A percentile compares a stretch with the other conserved stretches of the same genome.
Conservation (phyloP, 2,113 vertebrate species). For the Corythoichthys intestinalis region DNA sequence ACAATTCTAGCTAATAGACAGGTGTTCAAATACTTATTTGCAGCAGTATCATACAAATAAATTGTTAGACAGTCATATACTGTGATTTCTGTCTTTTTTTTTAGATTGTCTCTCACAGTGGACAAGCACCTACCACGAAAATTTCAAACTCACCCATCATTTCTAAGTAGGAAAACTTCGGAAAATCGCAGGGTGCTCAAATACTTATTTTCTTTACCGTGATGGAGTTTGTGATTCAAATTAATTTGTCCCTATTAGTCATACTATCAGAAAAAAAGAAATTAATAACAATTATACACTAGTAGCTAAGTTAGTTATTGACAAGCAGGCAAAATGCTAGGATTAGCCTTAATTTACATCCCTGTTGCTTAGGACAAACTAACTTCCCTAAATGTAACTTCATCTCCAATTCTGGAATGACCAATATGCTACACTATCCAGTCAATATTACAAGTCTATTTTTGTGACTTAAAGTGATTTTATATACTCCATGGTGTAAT, state of each 20-base stretch:
- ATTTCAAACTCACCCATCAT: too few relatives aligned
- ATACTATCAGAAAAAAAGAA: neutral
- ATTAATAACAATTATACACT: neutral
- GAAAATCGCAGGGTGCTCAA: too few relatives aligned
- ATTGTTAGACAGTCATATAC: too few relatives aligned
- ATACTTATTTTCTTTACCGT: too few relatives aligned
- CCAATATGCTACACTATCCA: neutral
- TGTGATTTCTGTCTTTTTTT: too few relatives aligned
- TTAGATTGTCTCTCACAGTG: too few relatives aligned
- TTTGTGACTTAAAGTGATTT: conserved; percentile 38
- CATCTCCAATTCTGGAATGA: neutral
- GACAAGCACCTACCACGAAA: too few relatives aligned
- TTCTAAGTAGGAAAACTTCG: too few relatives aligned
- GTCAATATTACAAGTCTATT: conserved; percentile 32
- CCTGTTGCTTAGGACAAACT: too few relatives aligned
- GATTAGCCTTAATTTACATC: neutral
- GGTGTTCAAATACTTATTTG: too few relatives aligned
- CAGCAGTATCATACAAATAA: too few relatives aligned
- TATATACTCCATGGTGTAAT: conserved; percentile 47
- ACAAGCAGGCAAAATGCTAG: neutral
- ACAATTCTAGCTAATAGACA: too few relatives aligned
- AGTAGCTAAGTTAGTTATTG: neutral
- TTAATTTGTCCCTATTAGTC: neutral
- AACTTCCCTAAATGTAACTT: neutral
- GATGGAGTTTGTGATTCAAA: neutral